phyloP scores from a whole-genome alignment of 2,113 vertebrate genomes.

The Labeo rohita region DNA sequence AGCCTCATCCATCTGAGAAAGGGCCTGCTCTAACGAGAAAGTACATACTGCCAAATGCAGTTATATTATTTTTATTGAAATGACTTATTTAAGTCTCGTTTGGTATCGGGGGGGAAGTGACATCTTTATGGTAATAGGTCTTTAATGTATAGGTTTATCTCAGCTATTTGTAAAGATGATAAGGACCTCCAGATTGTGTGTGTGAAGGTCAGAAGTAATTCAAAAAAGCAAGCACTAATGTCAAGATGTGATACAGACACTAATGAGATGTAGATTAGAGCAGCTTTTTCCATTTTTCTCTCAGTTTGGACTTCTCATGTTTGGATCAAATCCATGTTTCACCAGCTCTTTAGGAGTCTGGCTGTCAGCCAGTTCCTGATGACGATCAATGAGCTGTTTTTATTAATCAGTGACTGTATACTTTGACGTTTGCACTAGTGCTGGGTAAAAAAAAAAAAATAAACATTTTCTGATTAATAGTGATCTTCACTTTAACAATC shows the following conservation, averaged over 20 bases:
- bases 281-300: constrained; percentile 5
- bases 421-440: not conserved
- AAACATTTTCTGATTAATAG: not conserved
- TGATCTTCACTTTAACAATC: not conserved
- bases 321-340: constrained; percentile 14
- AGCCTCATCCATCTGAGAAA: constrained; percentile 53
- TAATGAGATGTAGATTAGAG: constrained; percentile 31
- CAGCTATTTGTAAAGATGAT: not conserved
- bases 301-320: constrained; percentile 7
- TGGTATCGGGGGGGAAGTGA: not conserved
- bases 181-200: not conserved
- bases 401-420: not conserved
- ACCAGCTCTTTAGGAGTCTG: constrained; percentile 29
- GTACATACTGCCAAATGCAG: constrained; percentile 51
- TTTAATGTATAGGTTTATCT: constrained; percentile 17
- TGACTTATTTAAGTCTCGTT: constrained; percentile 38
- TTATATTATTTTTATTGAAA: constrained; percentile 51
- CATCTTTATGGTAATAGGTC: constrained; percentile 4
- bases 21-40: constrained; percentile 56
- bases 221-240: not conserved
- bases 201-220: constrained; percentile 21
- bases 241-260: not conserved
- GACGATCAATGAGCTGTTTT: constrained; percentile 15
- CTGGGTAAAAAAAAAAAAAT: not conserved
- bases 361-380: constrained; percentile 25